These are phyloP conservation scores for Tyria jacobaeae DNA, from an alignment of 2,888 invertebrate genomes.

Conservation along the genomic window DNA sequence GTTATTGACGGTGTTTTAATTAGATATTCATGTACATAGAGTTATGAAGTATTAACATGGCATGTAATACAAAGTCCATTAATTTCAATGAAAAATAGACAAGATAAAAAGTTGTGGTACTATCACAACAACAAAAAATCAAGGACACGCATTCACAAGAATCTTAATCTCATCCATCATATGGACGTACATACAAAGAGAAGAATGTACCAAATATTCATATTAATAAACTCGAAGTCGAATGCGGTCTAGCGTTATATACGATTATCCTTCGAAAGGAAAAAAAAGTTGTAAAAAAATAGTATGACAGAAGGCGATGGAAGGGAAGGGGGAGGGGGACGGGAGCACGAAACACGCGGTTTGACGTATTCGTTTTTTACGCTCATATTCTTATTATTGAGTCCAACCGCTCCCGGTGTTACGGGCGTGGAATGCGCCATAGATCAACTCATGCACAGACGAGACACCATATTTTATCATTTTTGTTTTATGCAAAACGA, in stretches of 20 bases:
- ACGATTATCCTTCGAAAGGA: conserved; percentile 75
- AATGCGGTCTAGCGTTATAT: conserved; percentile 79
- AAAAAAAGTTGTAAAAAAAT: conserved; percentile 58
- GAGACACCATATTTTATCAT: conserved; percentile 55
- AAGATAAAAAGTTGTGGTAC: conserved; percentile 41
- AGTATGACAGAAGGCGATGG: conserved; percentile 67
- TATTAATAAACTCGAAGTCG: conserved; percentile 71
- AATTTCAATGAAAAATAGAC: conserved; percentile 41
- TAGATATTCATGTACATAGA: conserved; percentile 29
- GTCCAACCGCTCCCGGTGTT: conserved; percentile 85
- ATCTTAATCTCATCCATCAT: conserved; percentile 50
- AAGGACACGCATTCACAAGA: conserved; percentile 38
- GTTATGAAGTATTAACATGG: conserved; percentile 33
- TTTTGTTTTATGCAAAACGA: conserved; percentile 12
- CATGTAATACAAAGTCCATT: conserved; percentile 35
- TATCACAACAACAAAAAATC: conserved; percentile 48
- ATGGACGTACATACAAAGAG: conserved; percentile 47
- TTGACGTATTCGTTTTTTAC: conserved; percentile 83
- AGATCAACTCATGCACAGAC: conserved; percentile 69
- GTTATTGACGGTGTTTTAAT: conserved; percentile 33
- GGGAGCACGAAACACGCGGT: conserved; percentile 76
- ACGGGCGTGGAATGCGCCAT: conserved; percentile 83
- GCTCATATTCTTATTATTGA: conserved; percentile 84
- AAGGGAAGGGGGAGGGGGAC: conserved; percentile 51
- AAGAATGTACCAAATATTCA: conserved; percentile 66